Percentiles rank a stretch among this genome's conserved stretches.
phyloP scores from a whole-genome alignment of 2,797 vertebrate species.

The Melanotaenia pygmaea region DNA sequence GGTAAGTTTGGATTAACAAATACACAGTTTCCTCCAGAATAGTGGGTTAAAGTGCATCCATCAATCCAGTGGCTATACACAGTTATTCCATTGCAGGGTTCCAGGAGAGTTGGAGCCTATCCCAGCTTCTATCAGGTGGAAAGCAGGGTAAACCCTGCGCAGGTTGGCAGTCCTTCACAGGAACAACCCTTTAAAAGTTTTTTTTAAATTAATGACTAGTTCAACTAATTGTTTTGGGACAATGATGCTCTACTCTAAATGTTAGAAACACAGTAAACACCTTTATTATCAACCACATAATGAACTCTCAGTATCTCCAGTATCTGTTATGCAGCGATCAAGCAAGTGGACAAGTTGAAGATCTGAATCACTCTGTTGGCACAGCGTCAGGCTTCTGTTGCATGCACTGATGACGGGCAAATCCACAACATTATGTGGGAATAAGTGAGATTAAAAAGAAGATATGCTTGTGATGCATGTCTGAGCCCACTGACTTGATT shows the following conservation, averaged over 20 bases:
- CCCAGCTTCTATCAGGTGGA: neutral
- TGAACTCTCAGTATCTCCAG: neutral
- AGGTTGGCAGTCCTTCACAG: neutral
- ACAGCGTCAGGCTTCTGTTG: slow-evolving; percentile 8
- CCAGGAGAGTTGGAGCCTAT: neutral
- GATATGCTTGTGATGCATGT: slow-evolving; percentile 20
- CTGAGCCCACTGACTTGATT: slow-evolving; percentile 28
- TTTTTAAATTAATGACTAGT: neutral
- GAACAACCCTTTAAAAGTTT: too few species aligned
- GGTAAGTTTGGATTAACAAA: neutral
- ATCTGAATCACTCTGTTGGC: slow-evolving; percentile 28
- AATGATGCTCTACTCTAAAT: neutral
- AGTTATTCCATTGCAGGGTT: neutral
- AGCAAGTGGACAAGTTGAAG: slow-evolving; percentile 19
- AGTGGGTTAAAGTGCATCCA: neutral
- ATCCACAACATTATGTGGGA: slow-evolving; percentile 23
- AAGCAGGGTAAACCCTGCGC: too few species aligned
- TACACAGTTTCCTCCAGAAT: neutral
- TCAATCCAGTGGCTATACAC: neutral
- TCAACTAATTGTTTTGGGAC: neutral
- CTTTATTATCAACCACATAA: neutral
- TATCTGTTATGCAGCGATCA: neutral
- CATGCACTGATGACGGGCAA: slow-evolving; percentile 13
- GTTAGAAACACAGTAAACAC: neutral
- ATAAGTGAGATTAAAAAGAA: slow-evolving; percentile 6